Base-by-base conservation (phyloP, 2,888 invertebrate species). In the Noctua janthina region DNA sequence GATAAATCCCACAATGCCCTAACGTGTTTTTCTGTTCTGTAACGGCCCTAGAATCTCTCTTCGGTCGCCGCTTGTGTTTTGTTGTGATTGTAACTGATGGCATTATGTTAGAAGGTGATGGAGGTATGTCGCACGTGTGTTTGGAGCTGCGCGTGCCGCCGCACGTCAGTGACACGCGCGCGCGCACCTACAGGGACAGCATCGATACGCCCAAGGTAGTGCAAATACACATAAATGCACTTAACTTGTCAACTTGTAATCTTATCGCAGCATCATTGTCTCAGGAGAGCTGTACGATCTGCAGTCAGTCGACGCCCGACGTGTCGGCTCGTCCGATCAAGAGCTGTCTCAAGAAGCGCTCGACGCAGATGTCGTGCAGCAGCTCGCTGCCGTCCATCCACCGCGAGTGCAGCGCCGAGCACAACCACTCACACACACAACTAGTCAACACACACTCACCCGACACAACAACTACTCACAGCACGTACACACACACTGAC, bases 91-190 rank as follows among this genome's bases (percentile, higher is more conserved):
- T 6, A 46, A 23, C 64, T 74, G 35, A 46, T 49, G 35, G 3
- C 15, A 49, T 74, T 49, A 15, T 64, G 0, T 74, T 49, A 66
- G 17, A 39, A 66, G 23, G 39, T n/a, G 66, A 23, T n/a, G 66
- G 35, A 1, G 68, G 56, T 51, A 72, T n/a, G 35, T 73, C 97
- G 0, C 94, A 97, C 51, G 97, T 97, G 7, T 97, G 97, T 89
- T 96, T 97, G 23, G 97, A 97, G 88, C 93, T 97, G 7, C 97
- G 97, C 3, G 93, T 94, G 4, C 89, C 94, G 29, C 79, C 94
- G 46, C 93, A 95, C 39, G 92, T 94, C 5, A 23, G 51, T 1
- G 35, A 43, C 15, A 29, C 46, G n/a, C 51, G 29, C 8, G 23
- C 43, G 13, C 62, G 82, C 94, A 39, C 95, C 0, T 95, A 95